phyloP scores from a whole-genome alignment of 2,797 vertebrate species.

The Morus bassanus region DNA sequence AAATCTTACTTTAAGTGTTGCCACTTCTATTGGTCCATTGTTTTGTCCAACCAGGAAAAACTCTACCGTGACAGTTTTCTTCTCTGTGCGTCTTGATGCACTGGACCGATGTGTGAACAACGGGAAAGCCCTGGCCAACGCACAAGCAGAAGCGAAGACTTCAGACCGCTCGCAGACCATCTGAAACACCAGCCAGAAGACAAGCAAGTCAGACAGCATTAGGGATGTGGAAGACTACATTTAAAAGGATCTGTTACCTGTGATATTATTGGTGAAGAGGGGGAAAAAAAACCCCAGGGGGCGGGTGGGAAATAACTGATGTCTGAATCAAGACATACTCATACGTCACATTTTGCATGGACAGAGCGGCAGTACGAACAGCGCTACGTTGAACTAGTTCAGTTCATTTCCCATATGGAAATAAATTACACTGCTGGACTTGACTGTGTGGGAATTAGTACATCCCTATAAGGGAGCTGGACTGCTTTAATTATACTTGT shows the following conservation, averaged over 20 bases:
- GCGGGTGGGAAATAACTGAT: neutral
- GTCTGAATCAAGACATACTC: neutral
- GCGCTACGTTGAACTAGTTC: neutral
- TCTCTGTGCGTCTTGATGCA: slow-evolving; percentile 82
- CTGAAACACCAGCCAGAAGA: slow-evolving; percentile 71
- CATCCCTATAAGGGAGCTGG: neutral
- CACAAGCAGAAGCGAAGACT: slow-evolving; percentile 91
- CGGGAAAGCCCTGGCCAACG: slow-evolving; percentile 92
- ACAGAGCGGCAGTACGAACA: neutral
- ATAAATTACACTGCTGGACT: neutral
- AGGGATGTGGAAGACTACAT: neutral
- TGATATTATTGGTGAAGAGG: neutral
- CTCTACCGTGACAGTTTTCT: slow-evolving; percentile 87
- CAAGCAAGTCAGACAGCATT: neutral
- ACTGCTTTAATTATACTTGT: slow-evolving; percentile 14
- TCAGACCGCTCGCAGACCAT: slow-evolving; percentile 93
- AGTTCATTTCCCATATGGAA: neutral
- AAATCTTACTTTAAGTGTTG: slow-evolving; percentile 83
- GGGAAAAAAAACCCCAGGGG: rapidly evolving
- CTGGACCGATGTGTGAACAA: slow-evolving; percentile 90
- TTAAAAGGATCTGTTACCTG: neutral
- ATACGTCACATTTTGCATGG: rapidly evolving
- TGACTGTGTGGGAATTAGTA: neutral
- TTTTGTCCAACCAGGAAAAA: slow-evolving; percentile 89
- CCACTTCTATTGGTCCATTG: slow-evolving; percentile 79